Evolutionary conservation across 2,888 invertebrate genomes (phyloP).

Genomic region (Leucoma salicis): DNA sequence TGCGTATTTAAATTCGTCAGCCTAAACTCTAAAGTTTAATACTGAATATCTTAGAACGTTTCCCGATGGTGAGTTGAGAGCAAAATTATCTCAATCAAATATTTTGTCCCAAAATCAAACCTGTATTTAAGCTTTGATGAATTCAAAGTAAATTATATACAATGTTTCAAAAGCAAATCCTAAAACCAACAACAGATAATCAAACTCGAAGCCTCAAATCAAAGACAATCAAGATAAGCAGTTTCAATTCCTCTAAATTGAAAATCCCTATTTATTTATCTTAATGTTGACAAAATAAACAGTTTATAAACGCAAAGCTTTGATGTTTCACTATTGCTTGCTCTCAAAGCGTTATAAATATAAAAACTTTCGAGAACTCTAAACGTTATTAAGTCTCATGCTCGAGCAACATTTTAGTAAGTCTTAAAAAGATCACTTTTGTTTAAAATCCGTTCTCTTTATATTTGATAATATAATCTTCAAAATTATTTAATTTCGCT

Average conservation of each 20-base stretch:
- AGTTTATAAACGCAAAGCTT: constrained; percentile 42
- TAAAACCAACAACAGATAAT: constrained; percentile 7
- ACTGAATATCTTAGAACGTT: no score
- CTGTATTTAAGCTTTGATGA: background rate
- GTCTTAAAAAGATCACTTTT: no score
- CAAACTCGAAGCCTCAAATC: constrained; percentile 23
- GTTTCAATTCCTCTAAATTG: constrained; percentile 22
- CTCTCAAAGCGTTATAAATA: constrained; percentile 41
- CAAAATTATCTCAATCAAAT: background rate
- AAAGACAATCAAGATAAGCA: constrained; percentile 25
- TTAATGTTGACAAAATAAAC: constrained; percentile 58
- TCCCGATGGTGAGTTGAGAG: background rate
- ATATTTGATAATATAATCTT: no score
- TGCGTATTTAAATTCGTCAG: no score
- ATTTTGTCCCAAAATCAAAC: background rate
- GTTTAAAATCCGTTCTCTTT: no score
- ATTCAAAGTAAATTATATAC: background rate
- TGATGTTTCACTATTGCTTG: constrained; percentile 48
- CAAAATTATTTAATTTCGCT: no score
- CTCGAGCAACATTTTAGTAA: no score
- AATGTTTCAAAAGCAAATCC: constrained; percentile 15
- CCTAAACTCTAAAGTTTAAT: no score
- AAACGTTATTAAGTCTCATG: no score
- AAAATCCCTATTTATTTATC: constrained; percentile 50
- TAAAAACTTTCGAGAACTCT: no score